Conservation (phyloP, 2,888 invertebrate species). For the Macrophya alboannulata region DNA sequence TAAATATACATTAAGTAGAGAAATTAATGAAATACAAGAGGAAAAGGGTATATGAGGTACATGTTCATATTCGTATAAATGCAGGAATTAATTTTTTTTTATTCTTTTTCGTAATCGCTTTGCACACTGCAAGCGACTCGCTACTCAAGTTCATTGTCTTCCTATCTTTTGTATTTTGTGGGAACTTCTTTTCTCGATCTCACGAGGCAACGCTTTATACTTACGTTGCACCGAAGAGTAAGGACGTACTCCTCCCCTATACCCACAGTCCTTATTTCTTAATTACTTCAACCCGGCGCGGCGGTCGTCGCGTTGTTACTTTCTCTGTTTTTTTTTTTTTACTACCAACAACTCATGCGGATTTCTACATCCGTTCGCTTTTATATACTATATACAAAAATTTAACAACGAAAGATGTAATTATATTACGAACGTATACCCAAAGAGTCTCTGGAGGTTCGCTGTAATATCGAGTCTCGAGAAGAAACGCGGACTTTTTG, state of each 20-base stretch:
- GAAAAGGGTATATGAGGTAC: not conserved
- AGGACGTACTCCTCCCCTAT: conserved; percentile 3
- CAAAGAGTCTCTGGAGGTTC: not conserved
- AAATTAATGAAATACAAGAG: not conserved
- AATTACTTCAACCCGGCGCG: conserved; percentile 31
- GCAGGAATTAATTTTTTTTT: not conserved
- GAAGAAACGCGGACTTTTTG: not conserved
- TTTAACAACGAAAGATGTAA: not conserved
- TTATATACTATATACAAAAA: not conserved
- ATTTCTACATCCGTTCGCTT: conserved; percentile 14
- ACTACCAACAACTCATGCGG: not conserved
- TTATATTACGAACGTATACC: not conserved
- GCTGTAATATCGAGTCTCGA: not conserved
- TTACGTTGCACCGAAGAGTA: not conserved
- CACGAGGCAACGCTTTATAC: conserved; percentile 33
- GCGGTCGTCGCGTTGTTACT: conserved; percentile 1
- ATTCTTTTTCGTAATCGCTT: not conserved
- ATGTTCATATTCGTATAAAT: not conserved
- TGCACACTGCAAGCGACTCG: not conserved
- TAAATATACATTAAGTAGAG: not conserved
- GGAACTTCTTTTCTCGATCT: conserved; percentile 49
- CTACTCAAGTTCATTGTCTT: conserved; percentile 49
- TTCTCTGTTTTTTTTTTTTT: not conserved
- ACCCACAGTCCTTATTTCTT: conserved; percentile 39
- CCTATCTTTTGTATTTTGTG: conserved; percentile 46